Conservation (phyloP, 2,888 invertebrate genomes). For the Callyntrura guangdongensis region DNA sequence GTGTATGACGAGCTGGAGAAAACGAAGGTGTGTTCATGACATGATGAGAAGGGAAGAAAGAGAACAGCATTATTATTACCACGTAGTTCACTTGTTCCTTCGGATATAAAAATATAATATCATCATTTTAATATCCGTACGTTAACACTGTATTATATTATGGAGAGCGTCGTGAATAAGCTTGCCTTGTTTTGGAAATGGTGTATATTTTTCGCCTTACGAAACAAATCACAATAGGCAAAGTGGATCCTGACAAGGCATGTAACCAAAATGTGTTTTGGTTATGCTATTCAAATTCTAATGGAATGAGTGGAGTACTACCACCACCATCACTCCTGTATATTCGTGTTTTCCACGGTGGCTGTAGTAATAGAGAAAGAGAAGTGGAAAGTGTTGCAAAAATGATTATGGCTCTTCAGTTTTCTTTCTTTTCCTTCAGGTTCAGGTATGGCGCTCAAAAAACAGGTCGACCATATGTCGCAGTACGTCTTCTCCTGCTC, state of each 20-base stretch:
- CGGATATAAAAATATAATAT: constrained; percentile 1
- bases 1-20: constrained; percentile 13
- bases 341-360: neutral
- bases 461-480: constrained; percentile 29
- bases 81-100: constrained; percentile 20
- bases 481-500: neutral
- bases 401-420: constrained; percentile 32
- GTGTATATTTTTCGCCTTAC: neutral
- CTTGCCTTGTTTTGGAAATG: neutral
- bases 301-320: constrained; percentile 1
- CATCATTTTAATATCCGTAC: neutral
- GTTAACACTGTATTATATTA: neutral
- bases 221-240: constrained; percentile 31
- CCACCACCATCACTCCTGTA: neutral
- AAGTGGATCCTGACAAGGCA: constrained; percentile 32
- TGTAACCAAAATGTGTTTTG: constrained; percentile 45
- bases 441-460: constrained; percentile 30
- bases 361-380: constrained; percentile 7
- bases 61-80: neutral
- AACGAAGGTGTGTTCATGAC: constrained; percentile 40
- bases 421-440: constrained; percentile 24
- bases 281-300: constrained; percentile 33
- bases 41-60: constrained; percentile 20
- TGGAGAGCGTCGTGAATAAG: too few relatives aligned
- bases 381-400: constrained; percentile 35